Evolutionary conservation across 2,888 invertebrate genomes (phyloP).

Genomic region (Drosophila mettleri): DNA sequence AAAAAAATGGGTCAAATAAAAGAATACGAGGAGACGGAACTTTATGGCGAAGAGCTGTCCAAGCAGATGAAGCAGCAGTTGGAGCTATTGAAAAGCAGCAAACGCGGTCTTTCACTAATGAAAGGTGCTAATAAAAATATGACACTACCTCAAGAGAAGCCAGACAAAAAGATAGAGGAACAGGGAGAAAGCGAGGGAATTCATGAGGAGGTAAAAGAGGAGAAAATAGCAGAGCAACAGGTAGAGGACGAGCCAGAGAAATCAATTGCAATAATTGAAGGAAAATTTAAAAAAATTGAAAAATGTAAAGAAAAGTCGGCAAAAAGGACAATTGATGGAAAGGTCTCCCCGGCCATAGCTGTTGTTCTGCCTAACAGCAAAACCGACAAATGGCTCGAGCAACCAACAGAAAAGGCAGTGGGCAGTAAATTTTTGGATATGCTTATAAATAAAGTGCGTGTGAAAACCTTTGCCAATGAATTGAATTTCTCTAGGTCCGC

Average conservation of each 20-base stretch:
- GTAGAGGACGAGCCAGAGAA: neutral
- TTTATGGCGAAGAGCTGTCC: slow-evolving; percentile 77
- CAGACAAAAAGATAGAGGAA: neutral
- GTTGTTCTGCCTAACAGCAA: neutral
- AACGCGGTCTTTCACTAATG: slow-evolving; percentile 73
- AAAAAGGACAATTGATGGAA: neutral
- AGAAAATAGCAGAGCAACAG: neutral
- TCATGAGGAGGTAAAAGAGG: neutral
- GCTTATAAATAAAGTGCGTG: slow-evolving; percentile 81
- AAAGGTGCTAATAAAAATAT: slow-evolving; percentile 56
- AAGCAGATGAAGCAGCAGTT: slow-evolving; percentile 83
- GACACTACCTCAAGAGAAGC: slow-evolving; percentile 18
- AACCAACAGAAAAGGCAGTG: slow-evolving; percentile 34
- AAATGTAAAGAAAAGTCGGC: neutral
- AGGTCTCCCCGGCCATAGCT: neutral
- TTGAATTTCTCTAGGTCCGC: slow-evolving; percentile 17
- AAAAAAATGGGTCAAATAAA: slow-evolving; percentile 60
- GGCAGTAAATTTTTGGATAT: slow-evolving; percentile 81
- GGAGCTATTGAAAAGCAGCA: slow-evolving; percentile 78
- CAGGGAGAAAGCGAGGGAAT: too few species aligned
- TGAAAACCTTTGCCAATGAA: slow-evolving; percentile 60
- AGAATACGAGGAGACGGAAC: slow-evolving; percentile 70
- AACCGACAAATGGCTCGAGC: neutral
- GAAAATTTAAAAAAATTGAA: neutral
- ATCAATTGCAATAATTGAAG: neutral